Conservation (phyloP, 2,888 invertebrate genomes). For the Tholera decimalis region DNA sequence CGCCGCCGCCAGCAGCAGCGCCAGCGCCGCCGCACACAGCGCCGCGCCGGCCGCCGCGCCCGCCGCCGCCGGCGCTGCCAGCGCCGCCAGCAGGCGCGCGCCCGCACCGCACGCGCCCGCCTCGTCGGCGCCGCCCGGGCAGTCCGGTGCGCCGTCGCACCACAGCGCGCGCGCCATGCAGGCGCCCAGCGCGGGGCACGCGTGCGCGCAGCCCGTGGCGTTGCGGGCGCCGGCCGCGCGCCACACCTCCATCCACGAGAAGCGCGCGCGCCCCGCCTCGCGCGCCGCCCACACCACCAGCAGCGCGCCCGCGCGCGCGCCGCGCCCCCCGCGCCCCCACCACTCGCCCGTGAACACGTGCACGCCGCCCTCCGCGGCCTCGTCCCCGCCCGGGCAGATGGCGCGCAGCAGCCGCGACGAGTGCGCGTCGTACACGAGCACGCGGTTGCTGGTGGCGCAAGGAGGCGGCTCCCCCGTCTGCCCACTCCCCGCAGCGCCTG, state of each 20-base stretch:
- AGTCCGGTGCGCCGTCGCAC: constrained; percentile 93
- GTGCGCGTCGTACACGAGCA: constrained; percentile 95
- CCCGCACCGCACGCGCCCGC: constrained; percentile 92
- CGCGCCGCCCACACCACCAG: constrained; percentile 96
- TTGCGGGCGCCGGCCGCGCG: constrained; percentile 71
- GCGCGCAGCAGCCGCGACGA: constrained; percentile 92
- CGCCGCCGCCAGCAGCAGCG: constrained; percentile 87
- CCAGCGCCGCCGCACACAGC: constrained; percentile 85
- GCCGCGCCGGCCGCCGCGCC: constrained; percentile 93
- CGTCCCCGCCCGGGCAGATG: constrained; percentile 93
- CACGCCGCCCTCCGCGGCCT: constrained; percentile 91
- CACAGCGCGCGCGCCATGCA: constrained; percentile 94
- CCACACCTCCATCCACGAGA: constrained; percentile 93
- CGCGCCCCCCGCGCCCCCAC: constrained; percentile 86
- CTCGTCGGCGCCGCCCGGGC: constrained; percentile 85
- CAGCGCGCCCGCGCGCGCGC: constrained; percentile 92
- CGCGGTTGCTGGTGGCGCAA: constrained; percentile 95
- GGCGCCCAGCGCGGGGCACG: constrained; percentile 94
- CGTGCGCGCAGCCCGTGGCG: constrained; percentile 78
- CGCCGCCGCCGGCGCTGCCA: constrained; percentile 93
- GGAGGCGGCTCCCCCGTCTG: constrained; percentile 91
- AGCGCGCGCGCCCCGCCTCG: constrained; percentile 95
- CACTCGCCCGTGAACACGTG: constrained; percentile 96
- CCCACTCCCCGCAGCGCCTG: constrained; percentile 71
- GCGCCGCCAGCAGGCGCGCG: constrained; percentile 85